phyloP scores from a whole-genome alignment of 2,797 vertebrate species.

The Pteronotus mesoamericanus region DNA sequence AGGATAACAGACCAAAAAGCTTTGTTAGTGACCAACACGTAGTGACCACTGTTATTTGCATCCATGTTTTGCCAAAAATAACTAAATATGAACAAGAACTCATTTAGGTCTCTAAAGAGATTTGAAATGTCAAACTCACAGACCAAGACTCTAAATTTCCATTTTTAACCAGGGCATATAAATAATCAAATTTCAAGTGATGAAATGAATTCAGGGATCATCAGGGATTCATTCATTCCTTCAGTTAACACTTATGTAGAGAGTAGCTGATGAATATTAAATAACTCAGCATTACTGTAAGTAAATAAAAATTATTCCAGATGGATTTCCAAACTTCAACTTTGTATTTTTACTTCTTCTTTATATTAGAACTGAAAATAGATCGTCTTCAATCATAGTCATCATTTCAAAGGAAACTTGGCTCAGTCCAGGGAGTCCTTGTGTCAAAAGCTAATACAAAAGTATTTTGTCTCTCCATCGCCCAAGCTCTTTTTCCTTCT shows the following conservation, averaged over 20 bases:
- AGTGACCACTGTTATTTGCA: not conserved
- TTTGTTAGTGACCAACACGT: not conserved
- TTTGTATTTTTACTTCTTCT: conserved; percentile 29
- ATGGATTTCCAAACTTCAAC: not conserved
- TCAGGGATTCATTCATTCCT: not conserved
- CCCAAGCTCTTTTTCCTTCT: not conserved
- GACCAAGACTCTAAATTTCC: conserved; percentile 28
- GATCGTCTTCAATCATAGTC: not conserved
- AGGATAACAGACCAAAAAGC: not conserved
- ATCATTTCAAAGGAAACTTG: conserved; percentile 18
- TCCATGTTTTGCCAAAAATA: not conserved
- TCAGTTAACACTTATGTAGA: not conserved
- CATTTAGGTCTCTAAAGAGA: conserved; percentile 14
- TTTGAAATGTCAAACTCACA: conserved; percentile 22
- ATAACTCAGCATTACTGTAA: not conserved
- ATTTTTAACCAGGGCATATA: conserved; percentile 27
- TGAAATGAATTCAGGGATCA: conserved; percentile 9
- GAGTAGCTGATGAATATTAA: not conserved
- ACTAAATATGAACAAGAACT: not conserved
- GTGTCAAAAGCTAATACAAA: not conserved
- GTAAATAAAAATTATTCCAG: conserved; percentile 19
- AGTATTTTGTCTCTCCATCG: not conserved
- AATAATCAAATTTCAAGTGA: not conserved
- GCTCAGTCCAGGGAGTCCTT: not conserved
- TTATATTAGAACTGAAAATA: not conserved